Base-by-base conservation (phyloP, 2,888 invertebrate species). In the Tuberolachnus salignus region DNA sequence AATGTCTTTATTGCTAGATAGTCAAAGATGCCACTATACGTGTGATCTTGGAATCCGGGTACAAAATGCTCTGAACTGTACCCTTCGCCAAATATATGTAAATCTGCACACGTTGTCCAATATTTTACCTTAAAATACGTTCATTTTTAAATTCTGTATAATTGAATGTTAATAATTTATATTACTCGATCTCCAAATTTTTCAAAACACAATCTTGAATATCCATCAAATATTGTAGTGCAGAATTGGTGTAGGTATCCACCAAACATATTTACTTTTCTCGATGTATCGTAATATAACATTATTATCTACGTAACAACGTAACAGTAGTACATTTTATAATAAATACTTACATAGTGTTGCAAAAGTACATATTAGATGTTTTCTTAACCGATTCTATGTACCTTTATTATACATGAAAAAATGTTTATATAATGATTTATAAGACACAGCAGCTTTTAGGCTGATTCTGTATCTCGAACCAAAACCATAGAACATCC, bases 141-240 rank as follows among this genome's bases (percentile, higher is more conserved):
- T 11, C 11, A 42, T 6, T 4, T 34, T 3, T 4, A 34, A 4
- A 8, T 11, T 4, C 8, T n/a, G n/a, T 21, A 21, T 53, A 3
- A 57, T 14, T 21, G 8, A 8, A 26, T 9, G 8, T 8, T 26
- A 16, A 1, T 16, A 26, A 57, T 42, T 1, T 9, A 4, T 4
- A 10, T 19, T 49, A 66, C 66, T n/a, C 66, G 49, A 4, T 66
- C 66, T 49, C 66, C 49, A 1, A 66, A 49, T n/a, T 46, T 16
- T 6, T 66, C 26, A n/a, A 66, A 66, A 10, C 66, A 66, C 1
- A 49, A 16, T 49, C 66, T 66, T 0, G n/a, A 0, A 6, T 66
- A 66, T 10, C 49, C 21, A n/a, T 3, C 10, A 42, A 11, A 49
- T 23, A 49, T 13, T 0, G 1, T n/a, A n/a, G 16, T 23, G 16